phyloP scores from a whole-genome alignment of 2,113 vertebrate genomes.

The Austrofundulus limnaeus region DNA sequence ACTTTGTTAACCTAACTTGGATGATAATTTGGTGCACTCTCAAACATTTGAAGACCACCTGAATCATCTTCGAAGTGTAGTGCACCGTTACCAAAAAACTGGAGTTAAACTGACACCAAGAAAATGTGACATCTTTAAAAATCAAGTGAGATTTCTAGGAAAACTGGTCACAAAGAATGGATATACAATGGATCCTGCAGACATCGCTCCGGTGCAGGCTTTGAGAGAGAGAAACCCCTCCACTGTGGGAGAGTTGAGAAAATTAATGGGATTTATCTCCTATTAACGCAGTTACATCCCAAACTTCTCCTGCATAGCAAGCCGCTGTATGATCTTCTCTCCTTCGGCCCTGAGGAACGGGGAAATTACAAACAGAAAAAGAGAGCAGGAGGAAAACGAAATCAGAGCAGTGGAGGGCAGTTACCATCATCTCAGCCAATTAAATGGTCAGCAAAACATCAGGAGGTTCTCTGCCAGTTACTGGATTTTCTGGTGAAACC shows the following conservation, averaged over 20 bases:
- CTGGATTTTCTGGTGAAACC: background rate
- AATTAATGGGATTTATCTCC: background rate
- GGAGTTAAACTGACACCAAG: background rate
- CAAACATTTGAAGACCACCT: background rate
- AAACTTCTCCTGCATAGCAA: background rate
- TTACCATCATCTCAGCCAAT: background rate
- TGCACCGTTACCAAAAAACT: background rate
- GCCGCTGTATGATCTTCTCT: background rate
- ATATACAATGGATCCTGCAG: background rate
- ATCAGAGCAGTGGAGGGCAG: too few relatives aligned
- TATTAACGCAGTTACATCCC: background rate
- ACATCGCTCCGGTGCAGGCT: background rate
- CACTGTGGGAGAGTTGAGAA: background rate
- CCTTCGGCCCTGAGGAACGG: background rate
- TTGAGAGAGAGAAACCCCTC: background rate
- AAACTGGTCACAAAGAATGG: background rate
- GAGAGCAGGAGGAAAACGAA: background rate
- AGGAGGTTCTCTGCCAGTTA: background rate
- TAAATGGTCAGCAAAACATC: background rate
- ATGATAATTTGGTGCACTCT: background rate
- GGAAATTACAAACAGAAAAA: background rate
- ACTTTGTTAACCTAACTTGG: too few relatives aligned
- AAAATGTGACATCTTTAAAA: constrained; percentile 1
- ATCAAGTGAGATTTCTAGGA: background rate
- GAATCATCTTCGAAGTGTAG: background rate